phyloP scores from a whole-genome alignment of 1,140 invertebrate genomes.

The Procambarus clarkii region DNA sequence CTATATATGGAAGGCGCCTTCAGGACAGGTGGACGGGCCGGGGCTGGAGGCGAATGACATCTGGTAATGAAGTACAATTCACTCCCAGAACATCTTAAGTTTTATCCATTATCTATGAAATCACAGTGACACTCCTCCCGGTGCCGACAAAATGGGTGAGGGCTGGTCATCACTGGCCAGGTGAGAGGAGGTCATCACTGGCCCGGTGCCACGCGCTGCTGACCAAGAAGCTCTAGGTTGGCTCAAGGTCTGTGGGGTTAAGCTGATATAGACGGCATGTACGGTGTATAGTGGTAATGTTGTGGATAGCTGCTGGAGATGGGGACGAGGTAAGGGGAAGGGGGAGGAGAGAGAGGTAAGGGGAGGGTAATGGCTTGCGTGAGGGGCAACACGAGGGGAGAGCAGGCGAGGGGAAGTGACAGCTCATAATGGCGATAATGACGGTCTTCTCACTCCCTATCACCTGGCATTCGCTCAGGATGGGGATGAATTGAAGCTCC shows the following conservation, averaged over 20 bases:
- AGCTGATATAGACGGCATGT: no score
- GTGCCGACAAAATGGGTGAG: neutral
- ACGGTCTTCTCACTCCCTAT: neutral
- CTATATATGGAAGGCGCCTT: neutral
- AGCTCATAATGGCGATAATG: constrained; percentile 25
- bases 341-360: neutral
- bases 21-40: neutral
- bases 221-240: no score
- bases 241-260: no score
- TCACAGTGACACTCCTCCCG: neutral
- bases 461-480: neutral
- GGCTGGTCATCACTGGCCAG: no score
- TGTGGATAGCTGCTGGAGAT: no score
- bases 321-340: neutral
- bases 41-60: neutral
- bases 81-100: neutral
- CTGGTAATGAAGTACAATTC: neutral
- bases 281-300: no score
- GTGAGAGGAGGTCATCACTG: no score
- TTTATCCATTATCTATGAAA: constrained; percentile 22
- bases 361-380: neutral
- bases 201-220: no score
- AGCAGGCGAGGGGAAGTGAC: constrained; percentile 30
- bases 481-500: neutral
- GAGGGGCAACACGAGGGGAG: neutral